phyloP scores from a whole-genome alignment of 2,113 vertebrate genomes.

The Neotoma lepida region DNA sequence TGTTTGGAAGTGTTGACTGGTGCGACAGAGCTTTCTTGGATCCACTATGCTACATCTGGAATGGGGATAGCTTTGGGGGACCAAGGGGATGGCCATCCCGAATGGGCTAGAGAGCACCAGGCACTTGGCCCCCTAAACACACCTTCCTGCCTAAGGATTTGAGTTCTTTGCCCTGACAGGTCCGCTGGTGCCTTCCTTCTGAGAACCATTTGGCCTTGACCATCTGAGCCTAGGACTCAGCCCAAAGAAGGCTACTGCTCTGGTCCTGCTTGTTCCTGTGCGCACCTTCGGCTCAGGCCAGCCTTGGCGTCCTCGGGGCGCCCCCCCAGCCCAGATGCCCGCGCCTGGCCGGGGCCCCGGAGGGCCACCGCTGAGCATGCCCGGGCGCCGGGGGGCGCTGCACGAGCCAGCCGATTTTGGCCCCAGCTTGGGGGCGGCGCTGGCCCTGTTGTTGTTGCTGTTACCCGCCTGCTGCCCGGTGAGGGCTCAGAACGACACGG shows the following conservation, averaged over 20 bases:
- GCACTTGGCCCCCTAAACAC: background rate
- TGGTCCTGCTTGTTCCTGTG: background rate
- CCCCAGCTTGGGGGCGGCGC: constrained; percentile 85
- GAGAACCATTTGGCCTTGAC: constrained; percentile 74
- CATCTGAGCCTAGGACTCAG: background rate
- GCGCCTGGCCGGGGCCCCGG: constrained; percentile 62
- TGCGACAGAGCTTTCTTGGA: background rate
- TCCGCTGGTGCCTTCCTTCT: constrained; percentile 71
- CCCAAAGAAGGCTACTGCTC: background rate
- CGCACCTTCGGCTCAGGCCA: background rate
- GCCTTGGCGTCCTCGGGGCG: background rate
- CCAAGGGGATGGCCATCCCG: background rate
- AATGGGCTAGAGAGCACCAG: background rate
- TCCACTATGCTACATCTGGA: constrained; percentile 55
- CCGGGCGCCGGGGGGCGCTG: constrained; percentile 80
- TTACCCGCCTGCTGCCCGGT: constrained; percentile 84
- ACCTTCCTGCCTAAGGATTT: background rate
- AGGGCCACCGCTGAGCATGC: constrained; percentile 74
- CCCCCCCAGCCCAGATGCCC: constrained; percentile 41
- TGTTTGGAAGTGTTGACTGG: background rate
- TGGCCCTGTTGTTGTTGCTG: constrained; percentile 90
- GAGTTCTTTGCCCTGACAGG: constrained; percentile 80
- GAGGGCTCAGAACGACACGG: constrained; percentile 95
- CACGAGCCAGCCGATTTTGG: constrained; percentile 66
- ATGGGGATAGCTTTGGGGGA: background rate